Conservation (phyloP, 2,113 vertebrate species). For the Melanocharis versteri region DNA sequence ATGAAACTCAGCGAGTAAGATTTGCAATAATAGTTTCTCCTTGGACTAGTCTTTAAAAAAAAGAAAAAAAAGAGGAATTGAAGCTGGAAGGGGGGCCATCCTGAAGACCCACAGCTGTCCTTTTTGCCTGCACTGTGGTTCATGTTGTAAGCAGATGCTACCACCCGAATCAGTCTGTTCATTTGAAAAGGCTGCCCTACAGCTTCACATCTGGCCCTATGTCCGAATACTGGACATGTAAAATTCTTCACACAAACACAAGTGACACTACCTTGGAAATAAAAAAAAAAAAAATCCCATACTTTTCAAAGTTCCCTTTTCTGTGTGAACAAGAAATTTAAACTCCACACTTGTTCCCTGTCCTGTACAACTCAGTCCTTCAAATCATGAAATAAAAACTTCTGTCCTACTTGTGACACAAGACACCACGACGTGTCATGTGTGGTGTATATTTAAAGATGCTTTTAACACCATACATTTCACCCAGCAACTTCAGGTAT, state of each 20-base stretch:
- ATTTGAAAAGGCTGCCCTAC: background rate
- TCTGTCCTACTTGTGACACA: background rate
- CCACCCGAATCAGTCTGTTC: background rate
- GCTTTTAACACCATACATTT: background rate
- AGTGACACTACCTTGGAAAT: background rate
- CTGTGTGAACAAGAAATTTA: background rate
- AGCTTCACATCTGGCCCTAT: background rate
- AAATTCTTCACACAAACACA: background rate
- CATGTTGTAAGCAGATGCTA: background rate
- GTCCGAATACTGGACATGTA: background rate
- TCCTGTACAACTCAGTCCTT: background rate
- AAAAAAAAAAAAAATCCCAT: accelerated
- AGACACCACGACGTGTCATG: accelerated
- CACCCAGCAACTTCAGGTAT: background rate
- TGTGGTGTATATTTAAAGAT: background rate
- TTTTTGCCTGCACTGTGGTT: background rate
- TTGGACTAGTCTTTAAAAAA: background rate
- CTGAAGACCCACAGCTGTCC: background rate
- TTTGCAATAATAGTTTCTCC: background rate
- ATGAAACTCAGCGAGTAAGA: background rate
- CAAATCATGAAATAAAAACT: background rate
- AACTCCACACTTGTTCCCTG: background rate
- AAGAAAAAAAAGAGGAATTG: background rate
- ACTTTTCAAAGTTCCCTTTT: background rate
- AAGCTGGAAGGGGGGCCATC: background rate